Base-by-base conservation (phyloP, 2,113 vertebrate genomes). In the Calonectris borealis region DNA sequence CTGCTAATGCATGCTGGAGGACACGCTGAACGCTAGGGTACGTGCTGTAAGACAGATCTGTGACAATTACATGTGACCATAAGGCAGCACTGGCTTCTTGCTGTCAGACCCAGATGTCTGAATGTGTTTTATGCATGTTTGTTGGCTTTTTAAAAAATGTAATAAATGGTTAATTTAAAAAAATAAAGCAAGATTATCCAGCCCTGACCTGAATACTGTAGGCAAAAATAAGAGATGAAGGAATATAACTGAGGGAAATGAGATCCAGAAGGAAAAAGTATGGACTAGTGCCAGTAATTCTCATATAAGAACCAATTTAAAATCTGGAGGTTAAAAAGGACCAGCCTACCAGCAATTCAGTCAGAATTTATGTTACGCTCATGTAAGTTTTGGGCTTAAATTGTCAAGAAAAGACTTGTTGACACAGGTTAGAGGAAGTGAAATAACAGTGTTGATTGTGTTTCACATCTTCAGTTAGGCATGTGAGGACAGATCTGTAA, bases 261-360 rank as follows among this genome's bases (percentile, higher is more conserved):
- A 95, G 78, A 95, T 96, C 93, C 92, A 96, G 85, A 95, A 97
- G 68, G 69, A 65, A 96, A 77, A 75, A 36, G 11, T 69, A 79
- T 66, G 86, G 64, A 82, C 58, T 68, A 77, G 31, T 93, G 88
- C 88, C 96, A 96, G 75, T 91, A 94, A 88, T 46, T 75, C 72
- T 77, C 54, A 86, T 55, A 60, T 29, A 80, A 79, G 32, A 82
- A 73, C 8, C 79, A 78, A 75, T 83, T 87, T 81, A 91, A 94
- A 96, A 87, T 70, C 49, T 61, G 40, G 58, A 92, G 20, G 27
- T 89, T 93, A 80, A 85, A 93, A 85, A 87, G 44, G 44, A 87
- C 11, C 34, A 79, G 65, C 12, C 25, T 87, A 88, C 48, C 49
- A 61, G 69, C 27, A 83, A 83, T 70, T 90, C 84, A 77, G 57